Conservation (phyloP, 2,797 vertebrate genomes). For the Poecilia velifera region DNA sequence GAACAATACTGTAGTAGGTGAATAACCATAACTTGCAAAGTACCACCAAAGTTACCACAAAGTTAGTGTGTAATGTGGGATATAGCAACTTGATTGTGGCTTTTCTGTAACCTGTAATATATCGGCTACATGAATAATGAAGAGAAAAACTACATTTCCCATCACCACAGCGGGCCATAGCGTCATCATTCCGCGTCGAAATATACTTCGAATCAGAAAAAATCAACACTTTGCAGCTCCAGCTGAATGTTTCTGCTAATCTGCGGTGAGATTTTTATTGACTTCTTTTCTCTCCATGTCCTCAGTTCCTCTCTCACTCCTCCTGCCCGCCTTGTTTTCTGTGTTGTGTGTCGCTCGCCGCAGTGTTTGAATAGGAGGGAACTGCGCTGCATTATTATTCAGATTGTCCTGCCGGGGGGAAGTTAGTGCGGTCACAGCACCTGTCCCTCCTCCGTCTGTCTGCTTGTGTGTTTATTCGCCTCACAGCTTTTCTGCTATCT, state of each 20-base stretch:
- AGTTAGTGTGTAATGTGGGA: neutral
- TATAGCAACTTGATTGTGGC: neutral
- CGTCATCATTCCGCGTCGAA: slow-evolving; percentile 65
- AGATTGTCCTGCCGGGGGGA: slow-evolving; percentile 69
- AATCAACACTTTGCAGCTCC: neutral
- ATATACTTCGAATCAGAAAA: neutral
- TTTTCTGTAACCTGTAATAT: neutral
- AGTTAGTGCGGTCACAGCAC: slow-evolving; percentile 70
- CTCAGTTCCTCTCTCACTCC: neutral
- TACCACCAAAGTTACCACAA: neutral
- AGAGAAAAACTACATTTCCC: slow-evolving; percentile 54
- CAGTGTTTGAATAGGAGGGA: slow-evolving; percentile 73
- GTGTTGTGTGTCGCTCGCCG: slow-evolving; percentile 37
- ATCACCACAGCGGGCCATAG: rapidly evolving
- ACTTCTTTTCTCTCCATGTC: rapidly evolving
- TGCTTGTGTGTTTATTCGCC: slow-evolving; percentile 11
- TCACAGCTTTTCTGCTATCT: slow-evolving; percentile 53
- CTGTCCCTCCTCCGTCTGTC: slow-evolving; percentile 30
- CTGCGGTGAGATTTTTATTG: slow-evolving; percentile 30
- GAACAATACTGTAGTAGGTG: neutral
- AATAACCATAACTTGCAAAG: neutral
- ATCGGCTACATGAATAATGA: neutral
- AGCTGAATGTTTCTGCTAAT: neutral
- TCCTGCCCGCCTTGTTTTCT: neutral
- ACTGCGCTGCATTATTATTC: slow-evolving; percentile 63